A percentile compares a stretch with the other conserved stretches of the same genome.
Conservation (phyloP, 2,113 vertebrate species). For the Isurus oxyrinchus region DNA sequence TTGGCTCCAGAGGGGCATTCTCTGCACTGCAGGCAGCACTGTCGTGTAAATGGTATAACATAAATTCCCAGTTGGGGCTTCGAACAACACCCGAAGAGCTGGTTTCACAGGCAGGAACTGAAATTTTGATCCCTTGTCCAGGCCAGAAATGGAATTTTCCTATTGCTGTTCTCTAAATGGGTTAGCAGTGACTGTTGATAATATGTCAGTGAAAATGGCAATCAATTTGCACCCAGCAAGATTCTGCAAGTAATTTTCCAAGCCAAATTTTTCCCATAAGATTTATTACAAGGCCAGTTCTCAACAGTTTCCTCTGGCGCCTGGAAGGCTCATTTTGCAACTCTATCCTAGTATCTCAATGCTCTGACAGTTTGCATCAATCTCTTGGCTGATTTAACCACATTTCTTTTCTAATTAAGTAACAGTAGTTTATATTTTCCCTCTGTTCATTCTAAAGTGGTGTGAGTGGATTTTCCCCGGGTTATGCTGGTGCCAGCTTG, state of each 20-base stretch:
- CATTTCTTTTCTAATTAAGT: background rate
- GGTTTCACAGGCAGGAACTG: too few species aligned
- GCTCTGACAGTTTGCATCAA: background rate
- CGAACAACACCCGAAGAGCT: too few species aligned
- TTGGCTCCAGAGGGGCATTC: too few species aligned
- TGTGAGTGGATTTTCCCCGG: background rate
- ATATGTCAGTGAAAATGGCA: background rate
- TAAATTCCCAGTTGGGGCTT: too few species aligned
- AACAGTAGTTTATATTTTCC: background rate
- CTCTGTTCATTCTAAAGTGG: background rate
- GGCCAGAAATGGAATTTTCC: too few species aligned
- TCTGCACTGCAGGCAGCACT: too few species aligned
- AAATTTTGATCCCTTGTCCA: too few species aligned
- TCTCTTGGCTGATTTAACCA: background rate
- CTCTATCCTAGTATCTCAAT: background rate
- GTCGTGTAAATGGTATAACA: too few species aligned
- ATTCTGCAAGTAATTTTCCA: background rate
- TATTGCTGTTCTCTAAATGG: too few species aligned
- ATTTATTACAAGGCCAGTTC: background rate
- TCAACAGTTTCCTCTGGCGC: background rate
- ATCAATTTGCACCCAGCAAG: background rate
- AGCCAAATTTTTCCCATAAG: too few species aligned
- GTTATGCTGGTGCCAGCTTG: background rate
- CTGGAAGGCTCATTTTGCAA: background rate
- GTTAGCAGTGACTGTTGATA: too few species aligned